These are phyloP conservation scores for Platyscapa corneri DNA, from an alignment of 1,140 invertebrate species.

Conservation along the genomic window DNA sequence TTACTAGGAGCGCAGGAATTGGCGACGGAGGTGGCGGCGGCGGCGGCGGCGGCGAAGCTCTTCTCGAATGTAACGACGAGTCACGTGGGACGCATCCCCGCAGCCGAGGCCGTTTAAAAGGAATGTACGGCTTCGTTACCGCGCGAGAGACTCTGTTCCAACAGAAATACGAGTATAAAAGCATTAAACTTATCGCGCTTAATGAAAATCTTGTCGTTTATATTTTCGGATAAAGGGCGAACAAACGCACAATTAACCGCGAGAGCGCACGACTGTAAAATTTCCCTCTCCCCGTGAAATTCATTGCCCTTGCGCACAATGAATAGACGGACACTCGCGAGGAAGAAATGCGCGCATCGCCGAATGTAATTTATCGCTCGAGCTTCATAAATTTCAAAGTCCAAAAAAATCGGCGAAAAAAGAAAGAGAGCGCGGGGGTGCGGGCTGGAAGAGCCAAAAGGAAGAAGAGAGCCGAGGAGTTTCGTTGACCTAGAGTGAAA, in stretches of 20 bases:
- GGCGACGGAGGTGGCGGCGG: constrained; percentile 6
- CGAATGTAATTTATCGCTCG: constrained; percentile 38
- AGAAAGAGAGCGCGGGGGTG: too few species aligned
- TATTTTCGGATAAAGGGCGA: constrained; percentile 16
- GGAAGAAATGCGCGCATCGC: neutral
- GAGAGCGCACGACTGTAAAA: constrained; percentile 1
- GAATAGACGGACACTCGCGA: neutral
- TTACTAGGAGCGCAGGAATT: neutral
- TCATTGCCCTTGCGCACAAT: neutral
- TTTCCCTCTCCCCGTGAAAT: neutral
- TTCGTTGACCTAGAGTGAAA: constrained; percentile 25
- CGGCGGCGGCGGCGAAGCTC: neutral
- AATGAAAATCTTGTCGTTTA: constrained; percentile 40
- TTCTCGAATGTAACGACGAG: constrained; percentile 37
- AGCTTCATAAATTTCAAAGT: constrained; percentile 44
- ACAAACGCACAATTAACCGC: constrained; percentile 23
- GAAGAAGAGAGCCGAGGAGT: neutral
- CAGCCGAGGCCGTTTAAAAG: neutral
- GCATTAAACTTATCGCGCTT: constrained; percentile 33
- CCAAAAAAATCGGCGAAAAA: neutral
- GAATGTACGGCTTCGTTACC: neutral
- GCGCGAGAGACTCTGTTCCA: neutral
- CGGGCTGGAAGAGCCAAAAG: too few species aligned
- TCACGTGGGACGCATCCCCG: neutral
- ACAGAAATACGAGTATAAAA: constrained; percentile 1